Conservation (phyloP, 2,888 invertebrate genomes). For the Netelia melanura region DNA sequence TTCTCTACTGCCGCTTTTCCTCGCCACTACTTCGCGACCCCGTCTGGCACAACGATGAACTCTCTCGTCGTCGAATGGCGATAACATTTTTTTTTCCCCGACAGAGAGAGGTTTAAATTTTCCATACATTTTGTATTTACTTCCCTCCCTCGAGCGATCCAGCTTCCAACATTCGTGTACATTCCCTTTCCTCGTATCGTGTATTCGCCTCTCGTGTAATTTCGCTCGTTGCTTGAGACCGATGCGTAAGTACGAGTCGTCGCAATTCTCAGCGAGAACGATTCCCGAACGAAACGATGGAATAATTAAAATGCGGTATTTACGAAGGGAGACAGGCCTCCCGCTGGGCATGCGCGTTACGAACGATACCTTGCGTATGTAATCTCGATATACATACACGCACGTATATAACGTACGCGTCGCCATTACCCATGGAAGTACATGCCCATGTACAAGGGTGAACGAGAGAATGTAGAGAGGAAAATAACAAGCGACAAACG, state of each 20-base stretch:
- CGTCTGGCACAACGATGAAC: conserved; percentile 56
- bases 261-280: not conserved
- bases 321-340: conserved; percentile 69
- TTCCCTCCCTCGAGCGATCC: too few species aligned
- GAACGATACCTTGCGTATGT: conserved; percentile 61
- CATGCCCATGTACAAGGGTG: conserved; percentile 29
- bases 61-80: conserved; percentile 49
- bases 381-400: conserved; percentile 48
- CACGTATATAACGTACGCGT: conserved; percentile 6
- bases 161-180: too few species aligned
- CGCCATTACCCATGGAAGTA: conserved; percentile 20
- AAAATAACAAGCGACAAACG: conserved; percentile 46
- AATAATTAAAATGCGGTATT: conserved; percentile 81
- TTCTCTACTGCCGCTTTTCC: conserved; percentile 25
- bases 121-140: not conserved
- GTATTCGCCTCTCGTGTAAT: not conserved
- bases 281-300: conserved; percentile 67
- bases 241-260: too few species aligned
- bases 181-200: conserved; percentile 9
- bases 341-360: conserved; percentile 73
- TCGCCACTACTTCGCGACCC: conserved; percentile 9
- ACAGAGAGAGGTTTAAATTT: conserved; percentile 24
- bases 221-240: too few species aligned
- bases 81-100: conserved; percentile 28
- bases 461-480: conserved; percentile 50